Conservation (phyloP, 1,140 invertebrate genomes). For the Diploscapter pachys region DNA sequence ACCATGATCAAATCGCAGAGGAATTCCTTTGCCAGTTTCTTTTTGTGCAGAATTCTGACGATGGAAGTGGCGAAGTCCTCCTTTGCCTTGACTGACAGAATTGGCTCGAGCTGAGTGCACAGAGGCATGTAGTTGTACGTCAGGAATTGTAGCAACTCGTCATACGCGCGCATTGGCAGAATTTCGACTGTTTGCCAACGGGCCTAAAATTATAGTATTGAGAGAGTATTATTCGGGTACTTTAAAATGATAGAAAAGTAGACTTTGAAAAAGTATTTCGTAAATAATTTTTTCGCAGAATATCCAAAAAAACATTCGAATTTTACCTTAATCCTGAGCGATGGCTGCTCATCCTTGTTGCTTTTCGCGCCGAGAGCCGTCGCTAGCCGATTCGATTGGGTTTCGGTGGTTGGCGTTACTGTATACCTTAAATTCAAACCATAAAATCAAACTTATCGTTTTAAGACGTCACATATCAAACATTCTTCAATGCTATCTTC, state of each 20-base stretch:
- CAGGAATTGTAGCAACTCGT: conserved; percentile 77
- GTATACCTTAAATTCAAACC: conserved; percentile 54
- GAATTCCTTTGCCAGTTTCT: conserved; percentile 78
- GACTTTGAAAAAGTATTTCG: no score
- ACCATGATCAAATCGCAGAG: conserved; percentile 84
- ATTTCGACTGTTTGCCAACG: conserved; percentile 83
- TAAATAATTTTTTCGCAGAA: no score
- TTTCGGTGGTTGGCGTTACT: conserved; percentile 37
- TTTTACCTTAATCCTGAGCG: conserved; percentile 74
- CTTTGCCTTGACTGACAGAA: conserved; percentile 86
- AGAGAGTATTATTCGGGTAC: background rate
- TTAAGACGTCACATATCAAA: background rate
- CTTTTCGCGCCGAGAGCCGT: conserved; percentile 66
- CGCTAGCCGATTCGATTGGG: conserved; percentile 62
- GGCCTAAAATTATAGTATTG: conserved; percentile 61
- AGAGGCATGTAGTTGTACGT: conserved; percentile 78
- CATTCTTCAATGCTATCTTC: no score
- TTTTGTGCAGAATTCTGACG: conserved; percentile 82
- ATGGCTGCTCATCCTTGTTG: conserved; percentile 67
- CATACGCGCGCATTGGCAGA: conserved; percentile 79
- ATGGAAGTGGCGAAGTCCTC: conserved; percentile 85
- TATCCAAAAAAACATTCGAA: background rate
- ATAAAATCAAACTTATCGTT: no score
- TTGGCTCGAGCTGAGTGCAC: conserved; percentile 80
- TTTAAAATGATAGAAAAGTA: no score